Percentiles rank a stretch among this genome's conserved stretches.
Evolutionary conservation across 2,113 vertebrate species (phyloP).

Genomic region (Argyrosomus japonicus): DNA sequence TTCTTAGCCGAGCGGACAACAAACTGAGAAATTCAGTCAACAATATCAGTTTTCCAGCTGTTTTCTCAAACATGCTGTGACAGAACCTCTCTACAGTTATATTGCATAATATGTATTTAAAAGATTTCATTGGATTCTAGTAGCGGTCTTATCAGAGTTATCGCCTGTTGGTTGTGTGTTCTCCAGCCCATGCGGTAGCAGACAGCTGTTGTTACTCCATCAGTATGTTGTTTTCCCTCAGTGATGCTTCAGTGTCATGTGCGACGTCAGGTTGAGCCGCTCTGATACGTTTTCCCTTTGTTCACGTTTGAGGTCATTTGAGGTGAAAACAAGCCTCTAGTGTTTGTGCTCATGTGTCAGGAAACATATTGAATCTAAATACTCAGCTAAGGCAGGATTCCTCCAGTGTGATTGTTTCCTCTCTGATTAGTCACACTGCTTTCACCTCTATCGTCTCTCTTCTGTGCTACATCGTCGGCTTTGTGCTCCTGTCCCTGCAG

Average conservation of each 20-base stretch:
- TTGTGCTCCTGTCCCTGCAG: slow-evolving; percentile 33
- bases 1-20: neutral
- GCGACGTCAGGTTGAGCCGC: neutral
- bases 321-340: slow-evolving; percentile 31
- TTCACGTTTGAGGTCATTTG: slow-evolving; percentile 18
- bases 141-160: neutral
- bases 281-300: neutral
- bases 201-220: slow-evolving; percentile 14
- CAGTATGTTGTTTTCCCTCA: neutral
- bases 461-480: neutral
- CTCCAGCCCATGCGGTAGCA: neutral
- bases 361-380: neutral
- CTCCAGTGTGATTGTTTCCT: slow-evolving; percentile 44
- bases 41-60: neutral
- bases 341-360: neutral
- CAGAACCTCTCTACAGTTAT: neutral
- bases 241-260: neutral
- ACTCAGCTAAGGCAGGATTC: slow-evolving; percentile 22
- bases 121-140: neutral
- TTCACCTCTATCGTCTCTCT: slow-evolving; percentile 31
- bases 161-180: neutral
- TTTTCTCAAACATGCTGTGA: neutral
- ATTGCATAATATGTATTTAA: neutral
- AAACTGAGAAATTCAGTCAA: neutral
- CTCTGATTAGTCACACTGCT: slow-evolving; percentile 55